Evolutionary conservation across 2,888 invertebrate genomes (phyloP).

Genomic region (Molorchus minor): DNA sequence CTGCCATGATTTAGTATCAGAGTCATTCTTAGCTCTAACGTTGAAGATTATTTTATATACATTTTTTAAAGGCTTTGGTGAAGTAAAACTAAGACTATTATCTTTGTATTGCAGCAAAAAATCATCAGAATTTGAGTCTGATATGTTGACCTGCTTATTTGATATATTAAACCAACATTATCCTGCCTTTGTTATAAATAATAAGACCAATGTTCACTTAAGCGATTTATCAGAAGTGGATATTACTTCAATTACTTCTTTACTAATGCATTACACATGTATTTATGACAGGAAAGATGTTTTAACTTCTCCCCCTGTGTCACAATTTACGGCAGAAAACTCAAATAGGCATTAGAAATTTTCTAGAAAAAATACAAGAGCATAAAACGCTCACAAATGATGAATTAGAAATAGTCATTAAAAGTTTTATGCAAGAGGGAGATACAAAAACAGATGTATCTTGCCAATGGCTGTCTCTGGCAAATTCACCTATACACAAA

Average conservation of each 20-base stretch:
- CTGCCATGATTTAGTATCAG: no score
- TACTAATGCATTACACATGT: slow-evolving; percentile 60
- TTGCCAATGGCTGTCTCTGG: slow-evolving; percentile 41
- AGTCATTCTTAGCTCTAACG: no score
- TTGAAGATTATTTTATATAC: no score
- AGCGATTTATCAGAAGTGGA: slow-evolving; percentile 45
- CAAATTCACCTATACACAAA: slow-evolving; percentile 34
- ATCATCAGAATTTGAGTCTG: slow-evolving; percentile 39
- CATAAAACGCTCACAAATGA: slow-evolving; percentile 42
- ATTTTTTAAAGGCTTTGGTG: no score
- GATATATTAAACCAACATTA: slow-evolving; percentile 49
- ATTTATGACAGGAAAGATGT: slow-evolving; percentile 55
- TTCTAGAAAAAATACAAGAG: slow-evolving; percentile 51
- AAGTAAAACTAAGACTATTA: neutral
- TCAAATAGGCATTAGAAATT: slow-evolving; percentile 55
- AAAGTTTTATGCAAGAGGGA: slow-evolving; percentile 39
- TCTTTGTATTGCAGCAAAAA: slow-evolving; percentile 42
- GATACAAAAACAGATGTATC: slow-evolving; percentile 19
- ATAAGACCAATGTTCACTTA: slow-evolving; percentile 46
- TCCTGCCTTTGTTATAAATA: slow-evolving; percentile 46
- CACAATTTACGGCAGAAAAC: slow-evolving; percentile 48
- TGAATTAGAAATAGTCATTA: slow-evolving; percentile 48
- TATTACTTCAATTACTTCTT: slow-evolving; percentile 50
- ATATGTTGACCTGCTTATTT: slow-evolving; percentile 47
- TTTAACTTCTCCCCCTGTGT: slow-evolving; percentile 58